A percentile compares a stretch with the other conserved stretches of the same genome.
These are phyloP conservation scores for Eledone cirrhosa DNA, from an alignment of 2,888 invertebrate genomes.

Conservation along the genomic window DNA sequence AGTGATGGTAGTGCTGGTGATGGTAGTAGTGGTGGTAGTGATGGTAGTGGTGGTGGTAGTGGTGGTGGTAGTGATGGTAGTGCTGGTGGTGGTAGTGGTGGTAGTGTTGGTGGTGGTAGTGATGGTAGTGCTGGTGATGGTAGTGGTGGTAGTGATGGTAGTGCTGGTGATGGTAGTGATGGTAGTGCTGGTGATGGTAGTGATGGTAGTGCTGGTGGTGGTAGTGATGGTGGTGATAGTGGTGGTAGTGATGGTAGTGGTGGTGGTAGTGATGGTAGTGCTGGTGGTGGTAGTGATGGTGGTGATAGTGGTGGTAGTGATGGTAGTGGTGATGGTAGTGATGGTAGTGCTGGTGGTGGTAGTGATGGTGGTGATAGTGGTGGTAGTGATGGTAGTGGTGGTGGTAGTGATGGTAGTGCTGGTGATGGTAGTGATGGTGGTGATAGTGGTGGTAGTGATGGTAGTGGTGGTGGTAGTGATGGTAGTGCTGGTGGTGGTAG, in stretches of 20 bases:
- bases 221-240: conserved; percentile 13
- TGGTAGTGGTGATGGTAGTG: conserved; percentile 13
- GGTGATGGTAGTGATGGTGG: conserved; percentile 13
- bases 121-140: too few species aligned
- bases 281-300: conserved; percentile 8
- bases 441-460: conserved; percentile 1
- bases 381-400: conserved; percentile 13
- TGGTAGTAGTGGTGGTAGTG: conserved; percentile 13
- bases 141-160: conserved; percentile 13
- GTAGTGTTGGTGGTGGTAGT: too few species aligned
- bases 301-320: conserved; percentile 13
- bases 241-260: conserved; percentile 13
- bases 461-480: neutral
- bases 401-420: conserved; percentile 8
- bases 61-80: conserved; percentile 13
- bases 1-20: conserved; percentile 8
- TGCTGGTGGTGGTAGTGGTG: too few species aligned
- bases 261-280: conserved; percentile 13
- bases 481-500: neutral
- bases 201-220: conserved; percentile 7
- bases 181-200: conserved; percentile 8
- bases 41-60: conserved; percentile 13
- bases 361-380: conserved; percentile 8
- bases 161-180: conserved; percentile 8
- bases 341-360: conserved; percentile 8